Evolutionary conservation across 2,888 invertebrate species (phyloP).

Genomic region (Aporophyla nigra): DNA sequence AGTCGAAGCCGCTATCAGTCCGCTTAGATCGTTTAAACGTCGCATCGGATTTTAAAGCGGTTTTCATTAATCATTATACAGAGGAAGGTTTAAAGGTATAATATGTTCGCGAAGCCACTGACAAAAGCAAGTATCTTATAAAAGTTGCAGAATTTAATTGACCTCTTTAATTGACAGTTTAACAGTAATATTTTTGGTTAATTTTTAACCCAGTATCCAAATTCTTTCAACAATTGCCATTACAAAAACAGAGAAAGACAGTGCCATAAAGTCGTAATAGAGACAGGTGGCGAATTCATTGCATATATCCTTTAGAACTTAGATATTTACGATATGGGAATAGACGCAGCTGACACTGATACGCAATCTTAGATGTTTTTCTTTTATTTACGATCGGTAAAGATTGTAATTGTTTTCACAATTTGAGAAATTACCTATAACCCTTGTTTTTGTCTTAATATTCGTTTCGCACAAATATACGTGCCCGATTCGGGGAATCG

Average conservation of each 20-base stretch:
- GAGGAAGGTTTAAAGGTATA: no score
- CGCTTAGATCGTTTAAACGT: no score
- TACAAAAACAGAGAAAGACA: neutral
- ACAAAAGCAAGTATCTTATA: no score
- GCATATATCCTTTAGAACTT: neutral
- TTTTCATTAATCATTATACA: no score
- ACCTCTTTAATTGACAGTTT: neutral
- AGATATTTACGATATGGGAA: conserved; percentile 19
- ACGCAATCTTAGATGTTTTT: conserved; percentile 20
- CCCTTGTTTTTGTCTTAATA: no score
- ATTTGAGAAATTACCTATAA: neutral
- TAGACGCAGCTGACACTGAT: conserved; percentile 31
- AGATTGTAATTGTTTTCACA: conserved; percentile 5
- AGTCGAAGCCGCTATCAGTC: no score
- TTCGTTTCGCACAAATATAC: no score
- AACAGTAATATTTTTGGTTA: neutral
- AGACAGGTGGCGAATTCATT: conserved; percentile 26
- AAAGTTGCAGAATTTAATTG: no score
- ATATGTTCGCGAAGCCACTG: no score
- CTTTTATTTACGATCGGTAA: neutral
- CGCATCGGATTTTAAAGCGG: no score
- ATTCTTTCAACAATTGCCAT: neutral
- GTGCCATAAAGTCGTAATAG: neutral
- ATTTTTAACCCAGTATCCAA: neutral
- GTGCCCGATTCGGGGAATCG: no score